Conservation (phyloP, 2,113 vertebrate species). For the Cottus gobio region DNA sequence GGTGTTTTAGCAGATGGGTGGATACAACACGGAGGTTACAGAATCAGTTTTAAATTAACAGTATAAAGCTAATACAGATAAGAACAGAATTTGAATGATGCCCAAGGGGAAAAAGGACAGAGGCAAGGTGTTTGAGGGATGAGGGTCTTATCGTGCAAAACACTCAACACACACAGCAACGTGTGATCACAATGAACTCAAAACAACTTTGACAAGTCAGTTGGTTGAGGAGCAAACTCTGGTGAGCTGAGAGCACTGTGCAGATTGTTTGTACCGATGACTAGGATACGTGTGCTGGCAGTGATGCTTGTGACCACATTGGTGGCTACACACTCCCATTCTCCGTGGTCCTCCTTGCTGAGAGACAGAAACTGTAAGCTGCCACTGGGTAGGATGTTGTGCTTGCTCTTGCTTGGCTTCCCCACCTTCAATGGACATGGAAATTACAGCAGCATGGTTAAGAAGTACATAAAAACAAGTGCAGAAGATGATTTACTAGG, state of each 20-base stretch:
- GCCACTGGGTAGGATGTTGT: slow-evolving; percentile 95
- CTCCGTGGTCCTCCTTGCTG: slow-evolving; percentile 98
- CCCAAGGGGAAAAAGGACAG: slow-evolving; percentile 38
- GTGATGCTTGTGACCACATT: slow-evolving; percentile 99
- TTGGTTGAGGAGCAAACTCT: neutral
- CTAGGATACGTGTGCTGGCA: slow-evolving; percentile 98
- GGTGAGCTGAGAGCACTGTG: slow-evolving; percentile 32
- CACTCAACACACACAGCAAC: slow-evolving; percentile 23
- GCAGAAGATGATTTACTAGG: neutral
- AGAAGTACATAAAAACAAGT: neutral
- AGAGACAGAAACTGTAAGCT: slow-evolving; percentile 97
- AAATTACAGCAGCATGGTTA: slow-evolving; percentile 32
- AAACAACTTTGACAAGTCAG: slow-evolving; percentile 18
- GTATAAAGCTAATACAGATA: slow-evolving; percentile 50
- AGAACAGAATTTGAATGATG: slow-evolving; percentile 61
- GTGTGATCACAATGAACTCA: slow-evolving; percentile 22
- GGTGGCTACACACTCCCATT: slow-evolving; percentile 99
- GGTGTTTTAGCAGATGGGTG: slow-evolving; percentile 4
- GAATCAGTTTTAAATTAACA: slow-evolving; percentile 42
- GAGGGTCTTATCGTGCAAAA: slow-evolving; percentile 30
- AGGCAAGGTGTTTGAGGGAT: slow-evolving; percentile 34
- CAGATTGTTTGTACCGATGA: slow-evolving; percentile 87
- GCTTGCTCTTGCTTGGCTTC: slow-evolving; percentile 98
- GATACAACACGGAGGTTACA: slow-evolving; percentile 20
- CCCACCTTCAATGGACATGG: slow-evolving; percentile 88